Evolutionary conservation across 2,797 vertebrate genomes (phyloP), one percentile per base, ranked within the genome.

Genomic region (Passerculus sandwichensis): DNA sequence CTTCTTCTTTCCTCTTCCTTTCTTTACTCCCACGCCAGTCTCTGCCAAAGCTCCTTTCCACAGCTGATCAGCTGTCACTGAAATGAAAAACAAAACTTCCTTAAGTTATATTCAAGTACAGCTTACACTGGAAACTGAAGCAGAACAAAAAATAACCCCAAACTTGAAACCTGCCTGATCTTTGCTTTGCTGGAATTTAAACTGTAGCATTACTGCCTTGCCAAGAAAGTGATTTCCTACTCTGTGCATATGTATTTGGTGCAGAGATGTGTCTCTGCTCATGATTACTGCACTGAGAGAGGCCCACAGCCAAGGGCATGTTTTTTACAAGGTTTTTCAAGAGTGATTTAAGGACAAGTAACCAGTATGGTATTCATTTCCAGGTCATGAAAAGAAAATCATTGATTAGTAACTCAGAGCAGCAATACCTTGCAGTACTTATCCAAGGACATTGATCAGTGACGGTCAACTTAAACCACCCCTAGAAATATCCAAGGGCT

Each of bases 31-130:
- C 1, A 98, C 89, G 1, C 99, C 99, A 8, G 97, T 95, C 85
- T 99, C 99, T 10, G 99, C 99, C 97, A 99, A 64, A 45, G 98
- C 99, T 30, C 99, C 99, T 96, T 96, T 98, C 99, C 99, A 99
- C 2, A 99, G 96, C 91, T 99, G 96, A 13, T 98, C 98, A 40
- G 99, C 99, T 4, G 99, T 99, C 98, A 98, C 99, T 99, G 97
- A 62, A 97, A 97, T 16, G 16, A 93, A 94, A 40, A 89, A 56
- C 48, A 8, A 42, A 75, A 6, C 25, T 45, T 65, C 62, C n/a
- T 11, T 71, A 61, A 96, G 86, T 76, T 94, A 87, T 13, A 32
- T 61, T 45, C 21, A 44, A 92, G 59, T 14, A 84, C 36, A 92
- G 66, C 56, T 89, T 59, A 73, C 15, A 66, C 4, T 50, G 56